Base-by-base conservation (phyloP, 2,113 vertebrate genomes). In the Siniperca knerii region DNA sequence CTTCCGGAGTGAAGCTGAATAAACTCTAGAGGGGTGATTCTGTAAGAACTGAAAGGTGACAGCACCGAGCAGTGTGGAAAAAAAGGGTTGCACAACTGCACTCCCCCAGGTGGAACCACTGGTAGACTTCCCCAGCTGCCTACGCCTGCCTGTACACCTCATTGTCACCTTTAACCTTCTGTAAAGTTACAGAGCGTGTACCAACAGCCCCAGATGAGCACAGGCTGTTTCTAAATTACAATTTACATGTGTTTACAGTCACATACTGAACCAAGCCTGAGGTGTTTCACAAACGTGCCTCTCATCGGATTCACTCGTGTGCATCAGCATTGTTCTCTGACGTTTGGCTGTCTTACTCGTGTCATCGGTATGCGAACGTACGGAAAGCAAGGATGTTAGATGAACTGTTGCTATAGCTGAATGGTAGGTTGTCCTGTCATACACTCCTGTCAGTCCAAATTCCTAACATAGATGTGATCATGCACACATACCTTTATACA, bases 121-220 rank as follows among this genome's bases (percentile, higher is more conserved):
- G 21, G 3, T 8, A 80, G 82, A 89, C 82, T 87, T 90, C 83
- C 91, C 84, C 86, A 37, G 25, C 52, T 70, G 8, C 81, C 82
- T 11, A 87, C 76, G 21, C 66, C 61, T 10, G 16, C 2, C 0
- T 10, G 16, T 18, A 37, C 48, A 25, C 4, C 18, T 33, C 72
- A n/a, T 3, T 13, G 8, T 52, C 33, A 55, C 37, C 68, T 72
- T 21, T 8, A 29, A 55, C 29, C 11, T 61, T 69, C n/a, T 81
- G 37, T 48, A 60, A 48, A 72, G 77, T 60, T 62, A 52, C 23
- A 48, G 11, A 37, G 42, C 3, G 23, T 20, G 23, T 58, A 23
- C 1, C n/a, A 37, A 8, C 73, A 50, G 37, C 68, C 67, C 40
- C 16, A 29, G 11, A 54, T 11, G 0, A 42, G 40, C 7, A 37